These are phyloP conservation scores for Chloroclystis v-ata DNA, from an alignment of 2,888 invertebrate species.

Conservation along the genomic window DNA sequence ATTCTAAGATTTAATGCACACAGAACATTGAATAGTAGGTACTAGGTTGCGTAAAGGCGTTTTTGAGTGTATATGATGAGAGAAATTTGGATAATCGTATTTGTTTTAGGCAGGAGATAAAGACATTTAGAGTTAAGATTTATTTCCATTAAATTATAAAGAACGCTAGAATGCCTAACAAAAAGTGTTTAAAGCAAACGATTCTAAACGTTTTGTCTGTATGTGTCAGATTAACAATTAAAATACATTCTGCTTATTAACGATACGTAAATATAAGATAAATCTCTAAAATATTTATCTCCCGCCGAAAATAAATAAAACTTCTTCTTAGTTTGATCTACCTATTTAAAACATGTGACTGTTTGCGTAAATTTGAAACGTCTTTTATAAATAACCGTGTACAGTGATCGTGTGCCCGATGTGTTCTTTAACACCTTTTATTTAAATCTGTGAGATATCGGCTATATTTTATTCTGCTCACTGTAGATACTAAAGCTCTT, in stretches of 20 bases:
- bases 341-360: slow-evolving; percentile 11
- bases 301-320: slow-evolving; percentile 20
- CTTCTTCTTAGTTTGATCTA: slow-evolving; percentile 3
- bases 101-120: slow-evolving; percentile 17
- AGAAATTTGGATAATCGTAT: slow-evolving; percentile 29
- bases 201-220: too few species aligned
- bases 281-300: slow-evolving; percentile 8
- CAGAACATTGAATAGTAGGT: slow-evolving; percentile 56
- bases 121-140: background rate
- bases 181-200: too few species aligned
- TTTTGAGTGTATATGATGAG: slow-evolving; percentile 33
- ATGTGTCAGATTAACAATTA: too few species aligned
- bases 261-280: too few species aligned
- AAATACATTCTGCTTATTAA: too few species aligned
- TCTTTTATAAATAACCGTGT: slow-evolving; percentile 6
- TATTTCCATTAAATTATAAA: background rate
- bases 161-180: too few species aligned
- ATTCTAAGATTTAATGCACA: slow-evolving; percentile 73
- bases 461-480: background rate
- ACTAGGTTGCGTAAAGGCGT: slow-evolving; percentile 56
- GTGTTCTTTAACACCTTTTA: slow-evolving; percentile 10
- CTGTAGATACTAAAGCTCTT: background rate
- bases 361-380: slow-evolving; percentile 6
- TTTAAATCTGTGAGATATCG: slow-evolving; percentile 2
- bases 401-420: slow-evolving; percentile 5